A percentile compares a stretch with the other conserved stretches of the same genome.
phyloP scores from a whole-genome alignment of 2,888 invertebrate species.

The Galeopsomyia nigrocyanea region DNA sequence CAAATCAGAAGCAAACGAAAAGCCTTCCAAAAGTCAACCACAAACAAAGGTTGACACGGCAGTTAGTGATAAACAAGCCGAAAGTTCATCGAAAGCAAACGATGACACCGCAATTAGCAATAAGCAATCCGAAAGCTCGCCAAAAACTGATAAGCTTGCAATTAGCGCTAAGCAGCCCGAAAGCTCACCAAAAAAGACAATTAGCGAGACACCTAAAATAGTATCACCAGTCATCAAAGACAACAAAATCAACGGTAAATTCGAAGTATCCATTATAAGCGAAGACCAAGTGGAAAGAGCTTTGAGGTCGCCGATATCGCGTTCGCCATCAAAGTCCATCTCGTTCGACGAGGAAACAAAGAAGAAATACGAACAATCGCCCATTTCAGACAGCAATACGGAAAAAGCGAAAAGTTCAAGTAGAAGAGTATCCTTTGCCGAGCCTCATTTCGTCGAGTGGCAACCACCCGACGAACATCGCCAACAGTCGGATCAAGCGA shows the following conservation, averaged over 20 bases:
- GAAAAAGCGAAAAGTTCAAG: constrained; percentile 35
- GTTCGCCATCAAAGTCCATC: constrained; percentile 45
- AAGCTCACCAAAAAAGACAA: not conserved
- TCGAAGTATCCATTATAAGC: constrained; percentile 42
- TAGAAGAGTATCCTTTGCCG: constrained; percentile 54
- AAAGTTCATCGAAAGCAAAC: too few relatives aligned
- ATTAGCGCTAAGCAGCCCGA: too few relatives aligned
- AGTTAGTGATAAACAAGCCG: too few relatives aligned
- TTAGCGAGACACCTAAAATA: not conserved
- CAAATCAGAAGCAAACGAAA: too few relatives aligned
- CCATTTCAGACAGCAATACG: constrained; percentile 15
- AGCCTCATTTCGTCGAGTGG: constrained; percentile 38
- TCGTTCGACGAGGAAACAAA: constrained; percentile 39
- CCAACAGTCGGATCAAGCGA: not conserved
- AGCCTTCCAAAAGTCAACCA: too few relatives aligned
- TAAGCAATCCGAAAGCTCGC: too few relatives aligned
- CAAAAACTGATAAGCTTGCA: too few relatives aligned
- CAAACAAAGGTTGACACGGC: too few relatives aligned
- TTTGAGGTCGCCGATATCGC: constrained; percentile 35
- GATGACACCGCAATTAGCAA: too few relatives aligned
- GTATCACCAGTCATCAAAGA: constrained; percentile 27
- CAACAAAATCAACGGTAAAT: constrained; percentile 47
- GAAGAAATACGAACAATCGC: not conserved
- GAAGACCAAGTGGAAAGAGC: constrained; percentile 37
- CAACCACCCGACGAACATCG: constrained; percentile 15